Percentiles rank a stretch among this genome's conserved stretches.
phyloP scores from a whole-genome alignment of 1,140 invertebrate species.

The Aphidius ervi region DNA sequence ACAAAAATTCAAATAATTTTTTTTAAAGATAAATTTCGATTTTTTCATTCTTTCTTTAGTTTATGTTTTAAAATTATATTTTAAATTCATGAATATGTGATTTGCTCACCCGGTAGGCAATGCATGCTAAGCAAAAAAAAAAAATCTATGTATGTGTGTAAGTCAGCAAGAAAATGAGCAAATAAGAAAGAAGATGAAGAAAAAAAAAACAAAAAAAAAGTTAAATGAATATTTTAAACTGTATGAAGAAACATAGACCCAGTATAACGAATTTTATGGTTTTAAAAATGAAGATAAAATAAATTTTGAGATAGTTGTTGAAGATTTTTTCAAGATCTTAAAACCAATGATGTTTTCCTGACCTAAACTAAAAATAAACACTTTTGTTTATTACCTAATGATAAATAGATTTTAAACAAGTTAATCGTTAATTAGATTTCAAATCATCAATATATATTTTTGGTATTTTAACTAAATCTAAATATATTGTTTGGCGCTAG shows the following conservation, averaged over 20 bases:
- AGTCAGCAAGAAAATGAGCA: slow-evolving; percentile 13
- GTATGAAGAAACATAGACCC: not conserved
- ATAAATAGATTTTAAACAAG: no score
- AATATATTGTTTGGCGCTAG: no score
- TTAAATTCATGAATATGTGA: slow-evolving; percentile 10
- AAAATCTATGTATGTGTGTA: slow-evolving; percentile 1
- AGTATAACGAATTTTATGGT: no score
- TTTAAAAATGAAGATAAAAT: no score
- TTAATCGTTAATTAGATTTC: no score
- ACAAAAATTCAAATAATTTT: not conserved
- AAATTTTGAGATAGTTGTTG: no score
- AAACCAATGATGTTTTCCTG: no score
- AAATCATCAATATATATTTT: no score
- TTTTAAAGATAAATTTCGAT: not conserved
- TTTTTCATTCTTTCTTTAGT: not conserved
- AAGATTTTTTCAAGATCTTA: no score
- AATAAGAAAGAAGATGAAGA: slow-evolving; percentile 7
- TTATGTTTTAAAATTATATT: not conserved
- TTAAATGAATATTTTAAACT: not conserved
- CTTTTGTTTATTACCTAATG: no score
- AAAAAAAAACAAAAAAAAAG: slow-evolving; percentile 7
- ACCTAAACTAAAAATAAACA: no score
- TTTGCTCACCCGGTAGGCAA: slow-evolving; percentile 38
- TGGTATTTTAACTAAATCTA: no score
- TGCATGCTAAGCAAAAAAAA: slow-evolving; percentile 7